phyloP scores from a whole-genome alignment of 2,797 vertebrate genomes.

The Aldrovandia affinis region DNA sequence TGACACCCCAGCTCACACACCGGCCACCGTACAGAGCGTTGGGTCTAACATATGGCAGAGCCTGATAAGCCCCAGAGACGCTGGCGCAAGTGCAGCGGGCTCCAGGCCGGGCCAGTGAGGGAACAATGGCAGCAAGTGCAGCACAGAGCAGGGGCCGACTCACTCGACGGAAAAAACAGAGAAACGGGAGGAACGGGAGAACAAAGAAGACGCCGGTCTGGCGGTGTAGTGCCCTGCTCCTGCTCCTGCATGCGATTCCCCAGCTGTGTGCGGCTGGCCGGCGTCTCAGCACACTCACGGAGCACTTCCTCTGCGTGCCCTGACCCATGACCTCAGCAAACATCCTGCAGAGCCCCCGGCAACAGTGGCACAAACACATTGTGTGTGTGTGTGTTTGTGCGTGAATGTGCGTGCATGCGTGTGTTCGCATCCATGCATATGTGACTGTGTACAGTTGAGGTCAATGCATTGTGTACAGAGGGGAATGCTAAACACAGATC shows the following conservation, averaged over 20 bases:
- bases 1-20: neutral
- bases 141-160: neutral
- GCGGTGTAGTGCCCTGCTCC: neutral
- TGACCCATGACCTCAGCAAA: slow-evolving; percentile 2
- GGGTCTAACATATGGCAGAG: neutral
- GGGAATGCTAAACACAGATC: neutral
- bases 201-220: neutral
- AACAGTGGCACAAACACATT: neutral
- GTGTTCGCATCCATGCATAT: neutral
- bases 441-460: neutral
- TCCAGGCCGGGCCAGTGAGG: neutral
- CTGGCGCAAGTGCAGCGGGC: neutral
- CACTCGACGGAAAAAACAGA: neutral
- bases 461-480: neutral
- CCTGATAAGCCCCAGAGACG: neutral
- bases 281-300: neutral
- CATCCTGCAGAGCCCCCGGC: slow-evolving; percentile 6
- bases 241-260: neutral
- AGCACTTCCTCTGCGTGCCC: slow-evolving; percentile 3
- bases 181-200: neutral
- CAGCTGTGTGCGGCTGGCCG: slow-evolving; percentile 6
- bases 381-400: slow-evolving; percentile 13
- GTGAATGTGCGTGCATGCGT: neutral
- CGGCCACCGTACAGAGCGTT: neutral
- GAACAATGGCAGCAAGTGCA: neutral